Evolutionary conservation across 1,140 invertebrate genomes (phyloP), one percentile per base, ranked within the genome.

Genomic region (Eciton burchellii): DNA sequence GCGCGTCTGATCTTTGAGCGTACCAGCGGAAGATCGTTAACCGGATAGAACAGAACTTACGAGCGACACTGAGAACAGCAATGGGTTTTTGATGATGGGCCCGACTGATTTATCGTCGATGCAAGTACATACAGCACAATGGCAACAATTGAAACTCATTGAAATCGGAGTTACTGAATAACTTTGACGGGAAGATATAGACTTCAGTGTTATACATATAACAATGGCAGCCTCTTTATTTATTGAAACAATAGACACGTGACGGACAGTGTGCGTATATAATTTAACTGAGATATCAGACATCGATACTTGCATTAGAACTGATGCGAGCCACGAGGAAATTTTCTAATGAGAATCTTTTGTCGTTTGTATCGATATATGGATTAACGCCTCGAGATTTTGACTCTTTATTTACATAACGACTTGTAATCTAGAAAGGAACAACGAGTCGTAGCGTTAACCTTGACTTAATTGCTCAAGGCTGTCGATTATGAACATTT

Each of bases 21-120:
- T 29, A 43, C 52, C 41, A 8, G 57, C 43, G 72, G 59, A 76
- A 63, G 26, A 63, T 76, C 57, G 43, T 63, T 76, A 49, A 41
- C 19, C 63, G 45, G 24, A 74, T 74, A 63, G 8, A 63, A 5
- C 47, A 8, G 16, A 41, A 63, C 14, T 52, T 52, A 43, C 12
- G 19, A 52, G 19, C 11, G 12, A 16, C 56, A 16, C 24, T 47
- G 21, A 41, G 5, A 19, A 72, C 29, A 72, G 43, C 29, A 19
- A 72, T 29, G n/a, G n/a, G 24, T 59, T 21, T 62, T 21, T 62
- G 24, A 47, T 21, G 26, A 35, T 35, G 35, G 35, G 35, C 29
- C n/a, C 16, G 26, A 35, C 24, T 74, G 21, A 41, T 12, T 73
- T 21, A 59, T 63, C 19, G n/a, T 57, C 43, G 54, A 26, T 26